Conservation (phyloP, 2,113 vertebrate species). For the Pungitius pungitius region DNA sequence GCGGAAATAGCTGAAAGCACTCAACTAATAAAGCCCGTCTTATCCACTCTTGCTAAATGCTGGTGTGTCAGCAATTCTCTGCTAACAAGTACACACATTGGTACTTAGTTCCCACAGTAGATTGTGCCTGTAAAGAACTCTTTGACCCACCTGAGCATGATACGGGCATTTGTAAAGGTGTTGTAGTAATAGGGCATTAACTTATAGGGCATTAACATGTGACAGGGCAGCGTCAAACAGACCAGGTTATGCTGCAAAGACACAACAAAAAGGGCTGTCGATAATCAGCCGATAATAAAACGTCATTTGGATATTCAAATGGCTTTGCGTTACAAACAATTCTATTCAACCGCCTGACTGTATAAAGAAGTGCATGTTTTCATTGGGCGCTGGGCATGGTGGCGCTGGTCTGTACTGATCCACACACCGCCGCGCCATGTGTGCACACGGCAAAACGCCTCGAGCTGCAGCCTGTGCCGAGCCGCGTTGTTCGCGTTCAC, state of each 20-base stretch:
- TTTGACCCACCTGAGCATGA: slow-evolving; percentile 15
- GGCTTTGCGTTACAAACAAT: too few species aligned
- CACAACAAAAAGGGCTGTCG: background rate
- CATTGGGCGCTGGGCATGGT: too few species aligned
- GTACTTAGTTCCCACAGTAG: slow-evolving; percentile 14
- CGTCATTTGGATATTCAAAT: slow-evolving; percentile 19
- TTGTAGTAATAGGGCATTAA: slow-evolving; percentile 62
- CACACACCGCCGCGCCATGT: too few species aligned
- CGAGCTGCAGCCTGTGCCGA: too few species aligned
- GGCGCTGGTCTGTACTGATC: too few species aligned
- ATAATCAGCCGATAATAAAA: background rate
- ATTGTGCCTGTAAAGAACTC: slow-evolving; percentile 41
- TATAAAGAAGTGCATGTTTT: background rate
- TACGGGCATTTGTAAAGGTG: slow-evolving; percentile 35
- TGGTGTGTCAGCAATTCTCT: background rate
- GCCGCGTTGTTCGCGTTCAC: background rate
- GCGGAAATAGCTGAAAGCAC: slow-evolving; percentile 54
- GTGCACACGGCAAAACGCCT: background rate
- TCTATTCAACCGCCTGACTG: background rate
- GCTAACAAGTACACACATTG: background rate
- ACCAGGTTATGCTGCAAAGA: background rate
- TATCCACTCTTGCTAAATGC: background rate
- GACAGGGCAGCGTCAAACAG: slow-evolving; percentile 16
- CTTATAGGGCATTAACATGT: too few species aligned
- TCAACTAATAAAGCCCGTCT: slow-evolving; percentile 40